These are phyloP conservation scores for Cryptomyrus ogoouensis DNA, from an alignment of 2,113 vertebrate species.

Conservation along the genomic window DNA sequence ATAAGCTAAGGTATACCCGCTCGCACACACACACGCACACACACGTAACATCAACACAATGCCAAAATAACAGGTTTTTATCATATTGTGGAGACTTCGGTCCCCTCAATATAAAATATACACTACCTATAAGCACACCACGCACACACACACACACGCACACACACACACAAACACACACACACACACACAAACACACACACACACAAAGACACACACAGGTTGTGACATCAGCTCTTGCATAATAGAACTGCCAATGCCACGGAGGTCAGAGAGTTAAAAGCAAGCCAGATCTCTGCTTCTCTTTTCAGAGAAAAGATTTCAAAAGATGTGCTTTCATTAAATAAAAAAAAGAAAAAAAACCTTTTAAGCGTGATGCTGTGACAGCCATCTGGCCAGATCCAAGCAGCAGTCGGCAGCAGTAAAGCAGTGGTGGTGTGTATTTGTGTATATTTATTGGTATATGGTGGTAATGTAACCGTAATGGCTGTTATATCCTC, in stretches of 20 bases:
- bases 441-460: background rate
- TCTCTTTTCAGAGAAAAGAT: background rate
- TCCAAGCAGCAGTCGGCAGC: background rate
- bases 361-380: background rate
- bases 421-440: background rate
- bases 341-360: background rate
- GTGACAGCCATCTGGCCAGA: background rate
- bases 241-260: background rate
- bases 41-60: background rate
- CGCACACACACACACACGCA: background rate
- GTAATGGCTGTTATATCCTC: background rate
- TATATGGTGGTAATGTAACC: background rate
- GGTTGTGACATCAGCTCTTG: background rate
- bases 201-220: background rate
- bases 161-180: background rate
- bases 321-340: conserved; percentile 1
- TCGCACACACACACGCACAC: background rate
- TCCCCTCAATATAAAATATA: too few relatives aligned
- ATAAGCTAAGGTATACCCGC: too few relatives aligned
- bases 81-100: too few relatives aligned
- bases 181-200: background rate
- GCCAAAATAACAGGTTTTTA: too few relatives aligned
- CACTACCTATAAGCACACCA: background rate
- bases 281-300: background rate
- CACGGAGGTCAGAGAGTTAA: background rate